Conservation (phyloP, 2,797 vertebrate species). For the Schizopygopsis malacanthus region DNA sequence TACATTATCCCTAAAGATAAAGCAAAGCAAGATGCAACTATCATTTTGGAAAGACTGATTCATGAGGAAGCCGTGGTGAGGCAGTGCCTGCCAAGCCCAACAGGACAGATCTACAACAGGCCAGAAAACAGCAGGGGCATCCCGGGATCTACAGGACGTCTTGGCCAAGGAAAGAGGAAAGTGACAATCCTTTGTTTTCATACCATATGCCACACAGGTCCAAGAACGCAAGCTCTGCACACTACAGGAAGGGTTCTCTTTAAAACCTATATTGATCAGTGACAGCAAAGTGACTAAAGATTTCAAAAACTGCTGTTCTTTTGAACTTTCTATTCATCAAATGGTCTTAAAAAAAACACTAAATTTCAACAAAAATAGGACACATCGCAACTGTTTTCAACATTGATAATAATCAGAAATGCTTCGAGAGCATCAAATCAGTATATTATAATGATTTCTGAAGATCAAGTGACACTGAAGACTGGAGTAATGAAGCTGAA, state of each 20-base stretch:
- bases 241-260: not conserved
- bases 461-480: too few relatives aligned
- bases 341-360: too few relatives aligned
- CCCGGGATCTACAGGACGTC: not conserved
- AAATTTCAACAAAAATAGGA: too few relatives aligned
- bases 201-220: constrained; percentile 11
- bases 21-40: not conserved
- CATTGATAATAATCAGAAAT: too few relatives aligned
- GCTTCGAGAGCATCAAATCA: too few relatives aligned
- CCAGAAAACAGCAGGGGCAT: not conserved
- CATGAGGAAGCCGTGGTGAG: constrained; percentile 2
- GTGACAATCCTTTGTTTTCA: constrained; percentile 10
- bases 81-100: constrained; percentile 2
- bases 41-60: constrained; percentile 12
- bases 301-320: not conserved
- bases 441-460: too few relatives aligned
- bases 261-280: not conserved
- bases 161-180: constrained; percentile 1
- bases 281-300: not conserved
- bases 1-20: not conserved
- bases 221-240: not conserved
- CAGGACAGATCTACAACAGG: not conserved
- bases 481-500: too few relatives aligned
- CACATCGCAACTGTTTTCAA: too few relatives aligned
- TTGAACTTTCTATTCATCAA: too few relatives aligned